Base-by-base conservation (phyloP, 2,113 vertebrate genomes). In the Perca flavescens region DNA sequence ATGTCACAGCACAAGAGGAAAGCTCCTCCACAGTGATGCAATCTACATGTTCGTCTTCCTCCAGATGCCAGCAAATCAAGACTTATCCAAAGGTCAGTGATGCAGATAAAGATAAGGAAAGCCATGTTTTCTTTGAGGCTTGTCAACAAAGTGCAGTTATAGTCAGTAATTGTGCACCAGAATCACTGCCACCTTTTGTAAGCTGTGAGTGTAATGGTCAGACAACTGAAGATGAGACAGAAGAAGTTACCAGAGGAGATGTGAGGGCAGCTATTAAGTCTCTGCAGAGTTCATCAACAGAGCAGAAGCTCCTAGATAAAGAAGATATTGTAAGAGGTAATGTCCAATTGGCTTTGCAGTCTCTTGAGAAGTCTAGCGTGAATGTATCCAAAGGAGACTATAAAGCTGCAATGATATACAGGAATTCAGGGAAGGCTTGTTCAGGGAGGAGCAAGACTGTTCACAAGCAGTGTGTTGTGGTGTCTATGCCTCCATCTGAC, bases 11-110 rank as follows among this genome's bases (percentile, higher is more conserved):
- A 63, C 84, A 94, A 71, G 94, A 90, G 94, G 97, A 92, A 69
- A 92, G 11, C 94, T 96, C 93, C 84, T 94, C 0, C 54, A 93
- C 4, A 93, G 94, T 1, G 91, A 95, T 17, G 94, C 96, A 85
- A 91, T 94, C 90, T 14, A 79, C 89, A 22, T 85, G 91, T 80
- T 92, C 91, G 49, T 93, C 91, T 60, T 91, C 93, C 68, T 88
- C 92, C 86, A 90, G 95, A 87, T 81, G 88, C 67, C 93, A 93
- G 87, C 88, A 90, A 92, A 87, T 85, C 82, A 94, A 94, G 67
- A 93, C 94, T 91, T 94, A 93, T 90, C 86, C 93, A 96, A 97
- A 99, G 97, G 98, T 99, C 97, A 99, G 98, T 99, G 95, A 94
- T 91, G 91, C 96, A 80, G 91, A 95, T 88, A 95, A 93, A 91